Percentiles rank a stretch among this genome's conserved stretches.
Evolutionary conservation across 2,888 invertebrate genomes (phyloP).

Genomic region (Ernsta delagoae): DNA sequence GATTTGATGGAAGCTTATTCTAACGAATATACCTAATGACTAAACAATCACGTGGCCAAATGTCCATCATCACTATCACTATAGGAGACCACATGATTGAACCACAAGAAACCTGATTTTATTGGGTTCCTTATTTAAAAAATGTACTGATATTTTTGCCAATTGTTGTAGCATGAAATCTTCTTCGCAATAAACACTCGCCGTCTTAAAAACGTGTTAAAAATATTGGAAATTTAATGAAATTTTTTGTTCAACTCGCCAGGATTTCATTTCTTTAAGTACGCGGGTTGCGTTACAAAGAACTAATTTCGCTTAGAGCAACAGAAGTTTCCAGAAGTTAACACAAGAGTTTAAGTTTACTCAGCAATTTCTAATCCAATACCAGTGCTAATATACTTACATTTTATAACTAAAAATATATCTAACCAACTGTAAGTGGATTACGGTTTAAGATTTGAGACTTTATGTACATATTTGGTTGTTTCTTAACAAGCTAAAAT

Average conservation of each 20-base stretch:
- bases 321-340: not conserved
- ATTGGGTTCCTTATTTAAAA: not conserved
- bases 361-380: not conserved
- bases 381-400: no score
- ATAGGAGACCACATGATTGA: no score
- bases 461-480: no score
- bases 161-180: not conserved
- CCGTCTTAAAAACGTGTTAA: slow-evolving; percentile 15
- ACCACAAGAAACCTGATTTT: no score
- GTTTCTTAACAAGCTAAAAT: no score
- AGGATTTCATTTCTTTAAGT: slow-evolving; percentile 8
- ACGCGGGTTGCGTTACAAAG: slow-evolving; percentile 9
- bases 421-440: no score
- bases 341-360: not conserved
- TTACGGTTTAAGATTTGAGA: no score
- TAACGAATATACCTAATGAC: no score
- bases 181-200: not conserved
- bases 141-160: not conserved
- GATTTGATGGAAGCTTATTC: no score
- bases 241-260: slow-evolving; percentile 12
- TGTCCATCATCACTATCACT: no score
- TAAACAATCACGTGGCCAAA: no score
- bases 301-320: slow-evolving; percentile 6
- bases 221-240: slow-evolving; percentile 19
- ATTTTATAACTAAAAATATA: no score